A percentile compares a stretch with the other conserved stretches of the same genome.
These are phyloP conservation scores for Antigone vipio DNA, from an alignment of 2,113 vertebrate genomes.

Conservation along the genomic window DNA sequence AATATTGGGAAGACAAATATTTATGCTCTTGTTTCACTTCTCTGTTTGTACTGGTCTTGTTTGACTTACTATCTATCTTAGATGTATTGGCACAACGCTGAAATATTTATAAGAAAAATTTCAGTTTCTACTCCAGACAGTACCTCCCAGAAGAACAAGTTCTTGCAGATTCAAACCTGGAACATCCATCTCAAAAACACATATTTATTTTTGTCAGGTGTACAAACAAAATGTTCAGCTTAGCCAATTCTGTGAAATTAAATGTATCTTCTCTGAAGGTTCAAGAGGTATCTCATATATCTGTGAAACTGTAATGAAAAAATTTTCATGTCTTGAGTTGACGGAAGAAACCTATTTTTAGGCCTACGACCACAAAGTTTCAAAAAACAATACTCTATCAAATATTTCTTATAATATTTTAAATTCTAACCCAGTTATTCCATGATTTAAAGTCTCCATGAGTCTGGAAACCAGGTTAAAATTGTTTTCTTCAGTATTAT, in stretches of 20 bases:
- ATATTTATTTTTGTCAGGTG: not conserved
- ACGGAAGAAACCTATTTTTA: not conserved
- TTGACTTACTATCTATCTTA: not conserved
- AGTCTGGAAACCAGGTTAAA: not conserved
- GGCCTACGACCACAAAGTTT: not conserved
- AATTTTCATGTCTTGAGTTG: not conserved
- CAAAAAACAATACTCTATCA: not conserved
- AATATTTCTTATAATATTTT: not conserved
- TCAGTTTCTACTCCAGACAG: not conserved
- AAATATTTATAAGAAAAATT: not conserved
- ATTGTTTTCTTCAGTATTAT: not conserved
- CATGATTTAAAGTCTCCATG: not conserved
- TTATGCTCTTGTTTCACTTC: not conserved
- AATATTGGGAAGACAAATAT: not conserved
- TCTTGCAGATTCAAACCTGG: not conserved
- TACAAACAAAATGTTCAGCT: not conserved
- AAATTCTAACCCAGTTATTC: not conserved
- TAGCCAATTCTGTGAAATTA: not conserved
- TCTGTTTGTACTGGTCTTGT: not conserved
- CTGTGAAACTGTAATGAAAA: not conserved
- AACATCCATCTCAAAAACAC: not conserved
- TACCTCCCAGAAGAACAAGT: not conserved
- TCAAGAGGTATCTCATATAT: not conserved
- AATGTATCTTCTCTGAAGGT: not conserved
- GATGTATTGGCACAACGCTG: not conserved